Evolutionary conservation across 2,888 invertebrate species (phyloP).

Genomic region (Pyrgus malvae): DNA sequence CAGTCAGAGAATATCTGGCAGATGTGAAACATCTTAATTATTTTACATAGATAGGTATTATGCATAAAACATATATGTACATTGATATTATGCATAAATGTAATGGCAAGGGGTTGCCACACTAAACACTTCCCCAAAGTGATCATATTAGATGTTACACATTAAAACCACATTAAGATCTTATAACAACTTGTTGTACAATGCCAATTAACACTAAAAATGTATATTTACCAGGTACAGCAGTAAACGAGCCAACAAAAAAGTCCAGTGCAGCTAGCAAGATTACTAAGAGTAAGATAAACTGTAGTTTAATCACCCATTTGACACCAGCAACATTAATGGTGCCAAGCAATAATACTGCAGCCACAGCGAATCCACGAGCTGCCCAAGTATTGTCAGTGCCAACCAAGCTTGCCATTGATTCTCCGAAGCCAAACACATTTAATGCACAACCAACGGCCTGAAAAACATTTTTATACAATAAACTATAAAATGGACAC

Average conservation of each 20-base stretch:
- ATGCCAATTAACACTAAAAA: background rate
- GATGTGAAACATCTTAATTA: too few relatives aligned
- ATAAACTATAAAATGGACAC: background rate
- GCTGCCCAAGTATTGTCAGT: constrained; percentile 90
- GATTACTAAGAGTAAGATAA: constrained; percentile 91
- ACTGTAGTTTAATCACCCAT: constrained; percentile 98
- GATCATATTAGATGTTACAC: too few relatives aligned
- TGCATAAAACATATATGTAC: too few relatives aligned
- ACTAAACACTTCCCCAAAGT: too few relatives aligned
- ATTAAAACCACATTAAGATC: background rate
- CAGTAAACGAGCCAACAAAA: constrained; percentile 93
- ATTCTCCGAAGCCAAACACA: constrained; percentile 98
- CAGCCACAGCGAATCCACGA: constrained; percentile 92
- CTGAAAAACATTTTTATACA: constrained; percentile 68
- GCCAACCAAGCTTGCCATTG: constrained; percentile 92
- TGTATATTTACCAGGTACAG: constrained; percentile 83
- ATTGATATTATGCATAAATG: too few relatives aligned
- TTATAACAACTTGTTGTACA: too few relatives aligned
- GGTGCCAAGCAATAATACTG: constrained; percentile 91
- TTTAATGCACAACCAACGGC: constrained; percentile 98
- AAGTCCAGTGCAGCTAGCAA: constrained; percentile 96
- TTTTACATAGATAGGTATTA: too few relatives aligned
- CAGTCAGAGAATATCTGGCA: too few relatives aligned
- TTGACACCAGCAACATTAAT: constrained; percentile 98
- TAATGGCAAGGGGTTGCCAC: too few relatives aligned